phyloP scores from a whole-genome alignment of 2,113 vertebrate genomes.

The Ochotona princeps region DNA sequence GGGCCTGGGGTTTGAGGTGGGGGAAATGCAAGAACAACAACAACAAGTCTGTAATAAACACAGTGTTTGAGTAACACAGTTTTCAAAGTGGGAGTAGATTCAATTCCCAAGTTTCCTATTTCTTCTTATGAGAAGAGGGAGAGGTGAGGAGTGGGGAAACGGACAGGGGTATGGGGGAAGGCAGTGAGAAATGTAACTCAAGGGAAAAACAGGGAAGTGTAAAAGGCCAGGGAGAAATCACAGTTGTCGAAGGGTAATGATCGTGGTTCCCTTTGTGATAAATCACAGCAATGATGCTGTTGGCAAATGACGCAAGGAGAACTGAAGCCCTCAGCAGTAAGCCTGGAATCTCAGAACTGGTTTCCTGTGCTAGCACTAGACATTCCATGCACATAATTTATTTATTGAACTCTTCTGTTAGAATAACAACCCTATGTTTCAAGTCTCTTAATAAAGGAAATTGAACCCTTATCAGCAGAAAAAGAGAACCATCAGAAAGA shows the following conservation, averaged over 20 bases:
- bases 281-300: not conserved
- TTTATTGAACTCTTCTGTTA: not conserved
- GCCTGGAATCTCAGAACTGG: not conserved
- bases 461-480: not conserved
- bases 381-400: not conserved
- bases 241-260: not conserved
- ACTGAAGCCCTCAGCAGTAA: not conserved
- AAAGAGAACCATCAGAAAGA: not conserved
- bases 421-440: slow-evolving; percentile 21
- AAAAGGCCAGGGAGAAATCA: not conserved
- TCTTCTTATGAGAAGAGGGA: not conserved
- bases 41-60: not conserved
- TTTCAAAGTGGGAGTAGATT: not conserved
- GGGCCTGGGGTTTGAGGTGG: not conserved
- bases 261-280: not conserved
- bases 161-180: not conserved
- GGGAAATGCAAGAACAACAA: not conserved
- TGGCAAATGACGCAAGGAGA: not conserved
- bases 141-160: too few species aligned
- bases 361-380: not conserved
- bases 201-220: not conserved
- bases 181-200: not conserved
- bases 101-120: not conserved
- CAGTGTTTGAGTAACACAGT: not conserved
- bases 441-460: not conserved